Conservation (phyloP, 2,888 invertebrate species). For the Stenotaenia linearis region DNA sequence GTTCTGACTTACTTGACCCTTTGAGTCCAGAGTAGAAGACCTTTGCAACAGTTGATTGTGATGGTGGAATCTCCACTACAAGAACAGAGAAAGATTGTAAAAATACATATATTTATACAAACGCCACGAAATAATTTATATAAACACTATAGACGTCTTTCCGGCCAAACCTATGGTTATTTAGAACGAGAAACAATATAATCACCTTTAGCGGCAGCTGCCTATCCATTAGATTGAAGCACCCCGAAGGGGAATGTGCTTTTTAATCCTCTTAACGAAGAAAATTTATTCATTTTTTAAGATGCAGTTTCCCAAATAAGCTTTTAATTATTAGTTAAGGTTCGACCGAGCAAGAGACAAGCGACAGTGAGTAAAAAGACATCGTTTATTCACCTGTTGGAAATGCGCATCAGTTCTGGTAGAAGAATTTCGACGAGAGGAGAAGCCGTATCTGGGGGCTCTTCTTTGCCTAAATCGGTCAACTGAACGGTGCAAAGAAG, state of each 20-base stretch:
- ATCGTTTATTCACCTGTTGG: slow-evolving; percentile 30
- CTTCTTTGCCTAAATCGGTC: slow-evolving; percentile 27
- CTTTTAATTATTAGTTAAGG: slow-evolving; percentile 1
- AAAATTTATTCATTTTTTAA: slow-evolving; percentile 5
- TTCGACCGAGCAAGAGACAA: neutral
- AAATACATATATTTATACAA: neutral
- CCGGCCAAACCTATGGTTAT: neutral
- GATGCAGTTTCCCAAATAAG: neutral
- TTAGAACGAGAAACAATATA: neutral
- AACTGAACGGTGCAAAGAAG: slow-evolving; percentile 30
- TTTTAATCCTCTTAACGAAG: slow-evolving; percentile 4
- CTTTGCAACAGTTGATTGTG: slow-evolving; percentile 35
- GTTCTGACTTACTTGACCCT: slow-evolving; percentile 34
- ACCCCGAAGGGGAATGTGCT: neutral
- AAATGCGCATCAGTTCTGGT: slow-evolving; percentile 28
- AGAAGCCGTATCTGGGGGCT: neutral
- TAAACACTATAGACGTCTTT: no score
- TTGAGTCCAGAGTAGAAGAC: slow-evolving; percentile 37
- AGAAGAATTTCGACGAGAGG: slow-evolving; percentile 30
- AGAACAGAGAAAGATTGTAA: slow-evolving; percentile 23
- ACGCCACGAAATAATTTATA: no score
- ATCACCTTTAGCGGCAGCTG: neutral
- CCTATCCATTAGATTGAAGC: neutral
- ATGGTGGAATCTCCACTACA: slow-evolving; percentile 35
- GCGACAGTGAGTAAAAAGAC: neutral